These are phyloP conservation scores for Heterohyrax brucei DNA, from an alignment of 2,797 vertebrate genomes.

Conservation along the genomic window DNA sequence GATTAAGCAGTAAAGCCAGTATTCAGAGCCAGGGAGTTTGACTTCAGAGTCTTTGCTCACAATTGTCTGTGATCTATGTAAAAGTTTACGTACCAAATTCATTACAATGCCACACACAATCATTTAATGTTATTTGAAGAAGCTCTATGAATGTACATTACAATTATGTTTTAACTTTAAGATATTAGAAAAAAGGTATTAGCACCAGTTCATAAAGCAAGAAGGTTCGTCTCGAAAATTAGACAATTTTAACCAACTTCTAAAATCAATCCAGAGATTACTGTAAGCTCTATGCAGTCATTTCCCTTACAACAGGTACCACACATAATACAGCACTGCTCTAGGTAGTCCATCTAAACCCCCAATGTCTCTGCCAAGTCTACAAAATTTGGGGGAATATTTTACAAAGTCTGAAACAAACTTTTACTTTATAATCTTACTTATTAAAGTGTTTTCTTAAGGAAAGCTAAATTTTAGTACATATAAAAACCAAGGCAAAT, in stretches of 20 bases:
- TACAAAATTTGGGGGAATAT: not conserved
- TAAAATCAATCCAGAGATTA: not conserved
- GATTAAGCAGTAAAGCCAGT: no score
- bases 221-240: not conserved
- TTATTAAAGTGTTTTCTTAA: conserved; percentile 8
- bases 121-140: not conserved
- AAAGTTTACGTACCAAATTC: not conserved
- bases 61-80: not conserved
- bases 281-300: not conserved
- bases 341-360: not conserved
- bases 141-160: not conserved
- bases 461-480: not conserved
- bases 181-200: not conserved
- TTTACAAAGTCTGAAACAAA: not conserved
- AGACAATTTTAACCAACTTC: not conserved
- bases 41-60: no score
- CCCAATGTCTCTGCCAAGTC: not conserved
- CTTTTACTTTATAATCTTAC: not conserved
- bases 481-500: not conserved
- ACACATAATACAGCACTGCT: not conserved
- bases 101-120: not conserved
- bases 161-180: conserved; percentile 15
- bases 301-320: not conserved
- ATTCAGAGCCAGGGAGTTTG: no score
- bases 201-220: not conserved